A percentile compares a stretch with the other conserved stretches of the same genome.
phyloP scores from a whole-genome alignment of 2,113 vertebrate genomes.

The Vireo altiloquus region DNA sequence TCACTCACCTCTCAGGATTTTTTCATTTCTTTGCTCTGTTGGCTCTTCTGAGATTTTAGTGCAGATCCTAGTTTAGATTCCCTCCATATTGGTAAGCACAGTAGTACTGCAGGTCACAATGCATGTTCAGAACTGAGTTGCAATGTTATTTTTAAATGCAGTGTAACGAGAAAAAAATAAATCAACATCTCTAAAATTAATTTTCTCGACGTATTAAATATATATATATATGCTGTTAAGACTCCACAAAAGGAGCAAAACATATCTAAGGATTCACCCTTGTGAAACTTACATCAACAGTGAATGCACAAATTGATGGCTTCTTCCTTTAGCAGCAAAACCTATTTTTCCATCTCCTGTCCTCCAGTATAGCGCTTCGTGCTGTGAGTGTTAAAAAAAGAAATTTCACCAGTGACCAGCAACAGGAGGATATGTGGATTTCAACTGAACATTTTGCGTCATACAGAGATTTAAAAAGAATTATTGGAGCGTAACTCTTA shows the following conservation, averaged over 20 bases:
- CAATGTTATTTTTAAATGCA: neutral
- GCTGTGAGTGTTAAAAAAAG: neutral
- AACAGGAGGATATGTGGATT: neutral
- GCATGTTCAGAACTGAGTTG: neutral
- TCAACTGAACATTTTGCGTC: neutral
- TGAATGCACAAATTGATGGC: constrained; percentile 52
- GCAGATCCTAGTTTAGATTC: neutral
- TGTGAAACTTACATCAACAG: constrained; percentile 2
- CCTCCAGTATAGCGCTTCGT: neutral
- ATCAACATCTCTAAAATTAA: constrained; percentile 1
- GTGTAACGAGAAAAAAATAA: neutral
- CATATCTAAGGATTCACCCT: constrained; percentile 28
- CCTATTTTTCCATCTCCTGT: neutral
- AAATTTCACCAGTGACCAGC: neutral
- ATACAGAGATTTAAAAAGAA: neutral
- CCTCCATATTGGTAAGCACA: neutral
- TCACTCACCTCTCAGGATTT: neutral
- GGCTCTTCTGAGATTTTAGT: neutral
- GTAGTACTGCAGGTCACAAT: neutral
- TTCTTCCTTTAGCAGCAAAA: constrained; percentile 69
- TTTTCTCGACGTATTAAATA: neutral
- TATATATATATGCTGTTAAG: constrained; percentile 11
- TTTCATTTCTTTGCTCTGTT: neutral
- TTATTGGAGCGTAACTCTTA: neutral
- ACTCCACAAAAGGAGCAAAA: constrained; percentile 63